Percentiles rank a stretch among this genome's conserved stretches.
phyloP scores from a whole-genome alignment of 2,113 vertebrate genomes.

The Tachuris rubrigastra region DNA sequence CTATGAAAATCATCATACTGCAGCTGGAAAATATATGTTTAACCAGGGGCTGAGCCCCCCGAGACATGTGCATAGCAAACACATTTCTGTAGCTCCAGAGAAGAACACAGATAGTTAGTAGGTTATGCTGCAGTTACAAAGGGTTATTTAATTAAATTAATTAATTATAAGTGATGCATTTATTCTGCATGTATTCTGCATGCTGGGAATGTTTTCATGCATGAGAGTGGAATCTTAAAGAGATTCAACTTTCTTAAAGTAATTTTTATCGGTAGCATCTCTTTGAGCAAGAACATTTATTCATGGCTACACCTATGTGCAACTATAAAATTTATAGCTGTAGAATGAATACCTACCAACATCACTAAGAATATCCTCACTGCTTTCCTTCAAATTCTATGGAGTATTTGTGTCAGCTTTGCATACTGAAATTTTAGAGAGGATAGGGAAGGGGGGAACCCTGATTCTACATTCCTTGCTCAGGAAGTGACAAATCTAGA shows the following conservation, averaged over 20 bases:
- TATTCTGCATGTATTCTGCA: not conserved
- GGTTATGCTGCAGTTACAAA: not conserved
- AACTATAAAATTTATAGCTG: not conserved
- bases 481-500: not conserved
- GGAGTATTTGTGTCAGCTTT: not conserved
- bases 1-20: not conserved
- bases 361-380: not conserved
- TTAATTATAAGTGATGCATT: not conserved
- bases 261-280: not conserved
- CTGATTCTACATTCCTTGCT: not conserved
- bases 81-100: not conserved
- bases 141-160: not conserved
- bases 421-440: not conserved
- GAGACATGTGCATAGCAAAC: not conserved
- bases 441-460: not conserved
- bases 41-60: not conserved
- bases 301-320: not conserved
- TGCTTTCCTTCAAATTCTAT: not conserved
- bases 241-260: not conserved
- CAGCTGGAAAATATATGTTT: not conserved
- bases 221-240: not conserved
- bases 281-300: not conserved
- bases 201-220: not conserved
- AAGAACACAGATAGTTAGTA: not conserved
- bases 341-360: not conserved